Percentiles rank a stretch among this genome's conserved stretches.
These are phyloP conservation scores for Pogonomyrmex barbatus DNA, from an alignment of 1,140 invertebrate genomes.

Conservation along the genomic window DNA sequence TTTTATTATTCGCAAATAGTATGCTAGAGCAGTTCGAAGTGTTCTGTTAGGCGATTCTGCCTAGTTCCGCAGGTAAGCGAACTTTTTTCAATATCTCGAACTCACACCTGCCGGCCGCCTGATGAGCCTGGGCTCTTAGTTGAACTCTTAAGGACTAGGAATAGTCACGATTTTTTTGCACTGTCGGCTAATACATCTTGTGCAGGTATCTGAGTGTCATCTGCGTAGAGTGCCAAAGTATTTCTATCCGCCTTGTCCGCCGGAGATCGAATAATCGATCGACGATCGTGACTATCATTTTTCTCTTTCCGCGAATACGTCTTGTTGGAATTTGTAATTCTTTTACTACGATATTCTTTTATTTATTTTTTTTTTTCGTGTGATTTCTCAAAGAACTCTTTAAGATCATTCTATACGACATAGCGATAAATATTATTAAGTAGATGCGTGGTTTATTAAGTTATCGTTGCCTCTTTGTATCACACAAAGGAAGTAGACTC, in stretches of 20 bases:
- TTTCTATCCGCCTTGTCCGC: conserved; percentile 64
- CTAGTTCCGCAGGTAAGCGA: conserved; percentile 21
- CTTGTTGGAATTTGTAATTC: conserved; percentile 60
- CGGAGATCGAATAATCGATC: conserved; percentile 62
- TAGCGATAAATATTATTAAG: background rate
- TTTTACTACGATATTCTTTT: conserved; percentile 5
- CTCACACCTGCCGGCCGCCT: conserved; percentile 77
- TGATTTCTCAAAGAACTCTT: background rate
- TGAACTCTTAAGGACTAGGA: conserved; percentile 77
- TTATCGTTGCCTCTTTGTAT: conserved; percentile 7
- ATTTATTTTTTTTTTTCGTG: background rate
- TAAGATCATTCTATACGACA: background rate
- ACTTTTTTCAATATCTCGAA: conserved; percentile 69
- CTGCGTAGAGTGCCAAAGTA: conserved; percentile 77
- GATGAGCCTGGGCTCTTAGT: conserved; percentile 21
- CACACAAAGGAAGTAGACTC: conserved; percentile 4
- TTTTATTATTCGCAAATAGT: conserved; percentile 6
- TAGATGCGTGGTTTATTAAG: conserved; percentile 8
- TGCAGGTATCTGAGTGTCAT: conserved; percentile 74
- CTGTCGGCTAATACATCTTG: conserved; percentile 75
- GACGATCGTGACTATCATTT: conserved; percentile 51
- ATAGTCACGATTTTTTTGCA: conserved; percentile 78
- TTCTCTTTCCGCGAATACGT: conserved; percentile 61
- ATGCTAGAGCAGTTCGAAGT: background rate
- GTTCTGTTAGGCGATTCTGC: conserved; percentile 41